Percentiles rank a stretch among this genome's conserved stretches.
Evolutionary conservation across 1,140 invertebrate species (phyloP).

Genomic region (Euschistus heros): DNA sequence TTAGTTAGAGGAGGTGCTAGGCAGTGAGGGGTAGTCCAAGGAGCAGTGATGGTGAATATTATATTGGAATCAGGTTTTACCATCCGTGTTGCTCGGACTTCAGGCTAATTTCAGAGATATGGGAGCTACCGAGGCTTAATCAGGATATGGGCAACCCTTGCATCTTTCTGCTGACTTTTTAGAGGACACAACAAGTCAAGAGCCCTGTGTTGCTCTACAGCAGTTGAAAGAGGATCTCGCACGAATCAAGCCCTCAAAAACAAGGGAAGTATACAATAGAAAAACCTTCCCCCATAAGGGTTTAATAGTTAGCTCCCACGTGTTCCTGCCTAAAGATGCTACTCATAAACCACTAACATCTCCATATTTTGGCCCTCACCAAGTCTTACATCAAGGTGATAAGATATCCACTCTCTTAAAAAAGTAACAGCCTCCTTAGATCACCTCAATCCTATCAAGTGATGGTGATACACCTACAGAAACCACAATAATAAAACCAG

Average conservation of each 20-base stretch:
- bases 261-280: neutral
- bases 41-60: too few species aligned
- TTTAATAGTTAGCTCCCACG: neutral
- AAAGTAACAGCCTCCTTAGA: neutral
- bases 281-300: neutral
- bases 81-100: neutral
- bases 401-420: neutral
- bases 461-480: too few species aligned
- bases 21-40: too few species aligned
- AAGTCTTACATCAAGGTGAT: too few species aligned
- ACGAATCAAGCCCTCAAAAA: neutral
- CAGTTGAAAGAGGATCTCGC: too few species aligned
- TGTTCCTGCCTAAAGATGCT: neutral
- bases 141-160: neutral
- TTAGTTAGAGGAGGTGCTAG: too few species aligned
- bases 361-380: neutral
- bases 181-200: neutral
- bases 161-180: neutral
- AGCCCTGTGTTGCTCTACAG: neutral
- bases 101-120: neutral
- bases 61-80: neutral
- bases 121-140: neutral
- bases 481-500: too few species aligned
- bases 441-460: too few species aligned
- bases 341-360: neutral